phyloP scores from a whole-genome alignment of 2,113 vertebrate species.

The Cyrtonyx montezumae region DNA sequence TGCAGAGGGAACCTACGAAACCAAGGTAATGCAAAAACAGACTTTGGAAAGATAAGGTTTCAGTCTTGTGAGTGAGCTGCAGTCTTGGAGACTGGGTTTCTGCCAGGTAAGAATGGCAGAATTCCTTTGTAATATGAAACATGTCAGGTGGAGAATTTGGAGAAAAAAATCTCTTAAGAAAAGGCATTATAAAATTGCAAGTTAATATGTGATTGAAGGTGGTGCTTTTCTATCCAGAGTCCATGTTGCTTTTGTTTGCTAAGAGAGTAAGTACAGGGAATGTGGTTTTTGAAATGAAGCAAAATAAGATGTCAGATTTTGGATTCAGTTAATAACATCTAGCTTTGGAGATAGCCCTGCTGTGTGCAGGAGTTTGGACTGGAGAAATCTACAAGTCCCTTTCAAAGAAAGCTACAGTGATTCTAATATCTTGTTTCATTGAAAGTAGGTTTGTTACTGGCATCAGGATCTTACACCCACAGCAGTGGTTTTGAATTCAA shows the following conservation, averaged over 20 bases:
- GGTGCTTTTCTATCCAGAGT: neutral
- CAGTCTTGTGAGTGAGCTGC: neutral
- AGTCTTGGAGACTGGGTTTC: neutral
- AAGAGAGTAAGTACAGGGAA: neutral
- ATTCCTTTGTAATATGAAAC: neutral
- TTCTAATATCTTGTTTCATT: neutral
- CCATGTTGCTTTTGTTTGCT: neutral
- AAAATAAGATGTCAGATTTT: neutral
- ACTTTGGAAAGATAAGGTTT: neutral
- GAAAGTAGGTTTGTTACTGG: neutral
- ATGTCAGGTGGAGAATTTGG: neutral
- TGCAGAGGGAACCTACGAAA: conserved; percentile 80
- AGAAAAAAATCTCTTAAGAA: neutral
- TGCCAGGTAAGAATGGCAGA: neutral
- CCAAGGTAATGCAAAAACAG: conserved; percentile 66
- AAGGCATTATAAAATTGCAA: neutral
- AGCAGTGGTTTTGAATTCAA: neutral
- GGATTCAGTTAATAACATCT: neutral
- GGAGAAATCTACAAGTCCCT: neutral
- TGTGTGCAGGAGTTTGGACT: neutral
- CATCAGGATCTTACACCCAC: neutral
- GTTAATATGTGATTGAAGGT: neutral
- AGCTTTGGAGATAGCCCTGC: neutral
- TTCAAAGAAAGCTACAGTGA: neutral
- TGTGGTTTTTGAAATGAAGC: neutral